Base-by-base conservation (phyloP, 37 sponge, comb jelly and placozoan genomes). In the Halisarca cf. caerulea region DNA sequence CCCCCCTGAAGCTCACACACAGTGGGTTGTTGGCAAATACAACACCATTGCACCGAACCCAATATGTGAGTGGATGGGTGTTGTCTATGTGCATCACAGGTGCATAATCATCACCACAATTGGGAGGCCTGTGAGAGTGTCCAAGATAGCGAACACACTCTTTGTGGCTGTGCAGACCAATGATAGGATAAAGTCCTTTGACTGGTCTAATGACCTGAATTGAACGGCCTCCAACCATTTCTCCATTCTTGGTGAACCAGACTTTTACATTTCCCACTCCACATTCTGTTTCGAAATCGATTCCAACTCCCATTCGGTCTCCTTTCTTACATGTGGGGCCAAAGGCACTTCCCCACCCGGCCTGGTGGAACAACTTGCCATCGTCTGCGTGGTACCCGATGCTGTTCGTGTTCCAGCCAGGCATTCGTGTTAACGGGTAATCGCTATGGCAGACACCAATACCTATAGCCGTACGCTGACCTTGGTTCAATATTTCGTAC, bases 231-330 rank as follows among this genome's bases (percentile, higher is more conserved):
- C n/a, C 43, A 60, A 79, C 37, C 72, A 38, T 80, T 44, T 86
- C 44, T 0, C 94, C 92, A 60, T 96, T 96, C 84, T 87, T 91
- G 18, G 95, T 94, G 80, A 96, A 96, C 80, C 91, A 96, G 3
- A 96, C 85, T 8, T 70, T 73, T 58, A 85, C 87, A 23, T 81
- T 88, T 14, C 83, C 90, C 54, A 45, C 73, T 0, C 85, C 90
- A 32, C 44, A 40, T 24, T 87, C 90, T 0, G 47, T 17, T 34
- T 69, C 73, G 70, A 82, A 91, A 45, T 89, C 88, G 7, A 90
- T 79, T 6, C 92, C 95, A 79, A 89, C 88, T 0, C 94, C 94
- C 91, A 94, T 88, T 24, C 85, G 75, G 74, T 94, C 95, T 18
- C 95, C 95, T 17, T 59, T 59, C 9, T 89, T 80, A 28, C 85